Conservation (phyloP, 1,140 invertebrate species). For the Berghia stephanieae region DNA sequence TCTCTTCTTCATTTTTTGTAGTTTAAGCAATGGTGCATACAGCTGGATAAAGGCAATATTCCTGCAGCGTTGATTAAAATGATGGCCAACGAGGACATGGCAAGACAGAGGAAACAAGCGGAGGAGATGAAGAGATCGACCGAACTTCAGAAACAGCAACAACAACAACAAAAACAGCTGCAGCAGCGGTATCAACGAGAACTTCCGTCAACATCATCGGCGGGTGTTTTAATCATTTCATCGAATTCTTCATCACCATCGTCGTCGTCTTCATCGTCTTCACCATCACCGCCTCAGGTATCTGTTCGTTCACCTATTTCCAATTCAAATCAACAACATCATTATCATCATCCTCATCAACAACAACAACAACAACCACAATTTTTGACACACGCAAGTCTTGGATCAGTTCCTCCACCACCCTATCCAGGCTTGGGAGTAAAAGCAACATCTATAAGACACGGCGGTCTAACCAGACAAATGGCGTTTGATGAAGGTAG, state of each 20-base stretch:
- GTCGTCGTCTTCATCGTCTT: neutral
- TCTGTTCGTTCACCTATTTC: too few relatives aligned
- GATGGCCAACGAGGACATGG: slow-evolving; percentile 2
- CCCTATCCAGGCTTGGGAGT: too few relatives aligned
- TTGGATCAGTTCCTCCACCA: too few relatives aligned
- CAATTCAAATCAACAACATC: too few relatives aligned
- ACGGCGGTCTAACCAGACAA: too few relatives aligned
- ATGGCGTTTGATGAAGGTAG: neutral
- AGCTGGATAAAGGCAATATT: neutral
- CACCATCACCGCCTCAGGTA: neutral
- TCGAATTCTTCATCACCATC: too few relatives aligned
- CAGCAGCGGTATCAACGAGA: too few relatives aligned
- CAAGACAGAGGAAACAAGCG: neutral
- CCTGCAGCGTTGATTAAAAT: slow-evolving; percentile 2
- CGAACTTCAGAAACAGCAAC: neutral
- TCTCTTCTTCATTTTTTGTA: neutral
- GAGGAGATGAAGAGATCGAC: neutral
- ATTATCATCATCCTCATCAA: too few relatives aligned
- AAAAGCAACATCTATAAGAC: too few relatives aligned
- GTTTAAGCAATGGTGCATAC: slow-evolving; percentile 13
- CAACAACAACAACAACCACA: too few relatives aligned
- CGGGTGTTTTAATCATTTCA: too few relatives aligned
- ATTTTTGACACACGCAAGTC: too few relatives aligned
- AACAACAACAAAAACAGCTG: neutral
- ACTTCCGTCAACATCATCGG: neutral